These are phyloP conservation scores for Hafferia zeledoni DNA, from an alignment of 2,797 vertebrate species.

Conservation along the genomic window DNA sequence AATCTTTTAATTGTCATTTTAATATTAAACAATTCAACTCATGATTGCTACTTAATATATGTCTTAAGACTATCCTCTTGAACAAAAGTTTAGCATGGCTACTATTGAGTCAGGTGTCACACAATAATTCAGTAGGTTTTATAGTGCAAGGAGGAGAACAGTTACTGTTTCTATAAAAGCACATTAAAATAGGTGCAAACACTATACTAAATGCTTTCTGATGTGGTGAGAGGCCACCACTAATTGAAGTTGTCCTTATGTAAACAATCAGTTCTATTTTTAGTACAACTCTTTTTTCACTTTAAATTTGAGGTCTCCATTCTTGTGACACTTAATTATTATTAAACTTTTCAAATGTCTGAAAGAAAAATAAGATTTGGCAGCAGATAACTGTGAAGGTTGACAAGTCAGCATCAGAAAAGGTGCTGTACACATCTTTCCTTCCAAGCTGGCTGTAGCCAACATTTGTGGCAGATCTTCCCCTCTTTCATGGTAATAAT, in stretches of 20 bases:
- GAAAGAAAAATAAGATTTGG: neutral
- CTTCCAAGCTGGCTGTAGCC: neutral
- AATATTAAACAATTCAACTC: neutral
- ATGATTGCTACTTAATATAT: neutral
- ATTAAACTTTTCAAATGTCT: neutral
- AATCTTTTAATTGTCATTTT: neutral
- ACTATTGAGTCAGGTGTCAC: neutral
- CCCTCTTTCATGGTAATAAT: neutral
- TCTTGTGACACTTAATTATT: neutral
- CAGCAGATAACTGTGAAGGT: neutral
- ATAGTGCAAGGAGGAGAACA: neutral
- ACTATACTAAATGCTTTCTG: neutral
- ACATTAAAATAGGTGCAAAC: neutral
- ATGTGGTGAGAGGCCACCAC: neutral
- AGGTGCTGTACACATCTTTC: neutral
- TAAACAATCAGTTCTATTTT: neutral
- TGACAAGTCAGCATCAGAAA: neutral
- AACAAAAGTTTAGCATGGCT: neutral
- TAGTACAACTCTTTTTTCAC: neutral
- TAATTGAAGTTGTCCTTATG: neutral
- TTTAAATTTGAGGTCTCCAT: neutral
- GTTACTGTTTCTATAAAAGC: neutral
- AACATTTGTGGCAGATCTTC: neutral
- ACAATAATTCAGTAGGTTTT: neutral
- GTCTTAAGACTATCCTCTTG: neutral